Evolutionary conservation across 2,888 invertebrate species (phyloP).

Genomic region (Megalurothrips usitatus): DNA sequence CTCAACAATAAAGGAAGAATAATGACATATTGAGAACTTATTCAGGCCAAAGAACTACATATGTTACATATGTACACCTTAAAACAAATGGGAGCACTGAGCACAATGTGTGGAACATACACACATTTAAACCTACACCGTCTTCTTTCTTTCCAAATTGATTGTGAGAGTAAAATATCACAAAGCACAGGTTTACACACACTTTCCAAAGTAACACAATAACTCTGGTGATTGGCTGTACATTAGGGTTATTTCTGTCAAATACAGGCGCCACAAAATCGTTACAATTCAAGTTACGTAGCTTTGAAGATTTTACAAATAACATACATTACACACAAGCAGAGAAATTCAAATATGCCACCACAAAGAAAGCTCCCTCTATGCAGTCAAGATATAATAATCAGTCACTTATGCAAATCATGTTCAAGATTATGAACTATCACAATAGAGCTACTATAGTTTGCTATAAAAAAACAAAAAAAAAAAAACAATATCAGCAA

Average conservation of each 20-base stretch:
- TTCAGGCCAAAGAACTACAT: neutral
- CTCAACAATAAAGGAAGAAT: neutral
- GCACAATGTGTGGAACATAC: neutral
- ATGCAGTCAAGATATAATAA: neutral
- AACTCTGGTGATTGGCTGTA: neutral
- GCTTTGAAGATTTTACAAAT: neutral
- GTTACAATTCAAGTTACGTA: neutral
- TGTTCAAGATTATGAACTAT: conserved; percentile 7
- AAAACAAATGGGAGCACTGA: neutral
- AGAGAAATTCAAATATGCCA: too few species aligned
- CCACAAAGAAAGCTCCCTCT: neutral
- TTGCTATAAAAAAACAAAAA: neutral
- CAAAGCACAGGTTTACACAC: neutral
- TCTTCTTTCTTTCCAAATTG: neutral
- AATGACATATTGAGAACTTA: neutral
- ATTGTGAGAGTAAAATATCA: conserved; percentile 13
- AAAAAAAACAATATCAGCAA: neutral
- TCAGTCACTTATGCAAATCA: conserved; percentile 8
- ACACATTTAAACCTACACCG: neutral
- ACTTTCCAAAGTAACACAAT: neutral
- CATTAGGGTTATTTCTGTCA: neutral
- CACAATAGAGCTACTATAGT: neutral
- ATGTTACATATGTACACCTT: neutral
- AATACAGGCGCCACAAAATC: neutral
- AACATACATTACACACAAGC: too few species aligned